Percentiles rank a stretch among this genome's conserved stretches.
These are phyloP conservation scores for Cheirogaleus medius DNA, from an alignment of 2,113 vertebrate species.

Conservation along the genomic window DNA sequence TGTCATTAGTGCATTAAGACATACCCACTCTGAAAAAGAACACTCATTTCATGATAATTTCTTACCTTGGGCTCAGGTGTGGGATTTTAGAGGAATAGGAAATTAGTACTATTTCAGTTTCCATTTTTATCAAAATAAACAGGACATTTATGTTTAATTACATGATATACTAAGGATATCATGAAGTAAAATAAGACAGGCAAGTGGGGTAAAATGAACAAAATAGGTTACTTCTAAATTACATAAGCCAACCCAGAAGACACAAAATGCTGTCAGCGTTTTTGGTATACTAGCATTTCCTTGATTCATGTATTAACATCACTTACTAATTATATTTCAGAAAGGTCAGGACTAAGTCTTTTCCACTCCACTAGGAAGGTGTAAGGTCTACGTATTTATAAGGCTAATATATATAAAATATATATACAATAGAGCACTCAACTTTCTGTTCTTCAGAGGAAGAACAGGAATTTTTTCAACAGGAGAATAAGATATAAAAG, in stretches of 20 bases:
- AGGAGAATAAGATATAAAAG: not conserved
- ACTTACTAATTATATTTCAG: not conserved
- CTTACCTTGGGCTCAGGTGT: not conserved
- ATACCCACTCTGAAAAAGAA: not conserved
- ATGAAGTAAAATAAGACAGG: not conserved
- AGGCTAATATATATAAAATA: not conserved
- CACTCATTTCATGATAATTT: not conserved
- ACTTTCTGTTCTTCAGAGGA: not conserved
- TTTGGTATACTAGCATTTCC: not conserved
- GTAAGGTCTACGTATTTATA: not conserved
- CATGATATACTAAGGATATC: not conserved
- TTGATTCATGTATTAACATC: not conserved
- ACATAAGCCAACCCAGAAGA: not conserved
- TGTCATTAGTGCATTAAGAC: not conserved
- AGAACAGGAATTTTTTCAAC: not conserved
- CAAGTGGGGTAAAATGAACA: not conserved
- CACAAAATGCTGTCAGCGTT: not conserved
- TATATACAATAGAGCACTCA: not conserved
- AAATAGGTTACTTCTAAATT: not conserved
- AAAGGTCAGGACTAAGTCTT: not conserved
- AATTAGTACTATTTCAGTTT: not conserved
- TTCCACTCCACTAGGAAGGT: not conserved
- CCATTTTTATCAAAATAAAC: not conserved
- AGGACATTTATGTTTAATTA: not conserved
- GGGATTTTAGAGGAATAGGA: not conserved